Conservation (phyloP, 2,113 vertebrate genomes). For the Cyanoliseus patagonus region DNA sequence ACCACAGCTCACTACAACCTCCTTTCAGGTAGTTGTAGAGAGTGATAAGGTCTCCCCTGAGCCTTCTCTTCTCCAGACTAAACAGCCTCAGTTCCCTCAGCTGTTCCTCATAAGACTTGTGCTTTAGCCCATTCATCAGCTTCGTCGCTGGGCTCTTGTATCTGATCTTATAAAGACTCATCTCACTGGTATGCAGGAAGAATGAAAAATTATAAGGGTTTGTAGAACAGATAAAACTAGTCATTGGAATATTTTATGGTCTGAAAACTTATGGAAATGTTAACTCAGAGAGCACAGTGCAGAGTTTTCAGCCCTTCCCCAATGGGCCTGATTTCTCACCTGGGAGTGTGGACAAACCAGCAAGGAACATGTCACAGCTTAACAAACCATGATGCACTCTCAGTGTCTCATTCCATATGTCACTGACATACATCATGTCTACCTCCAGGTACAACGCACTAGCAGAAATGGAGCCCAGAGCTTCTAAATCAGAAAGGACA, state of each 20-base stretch:
- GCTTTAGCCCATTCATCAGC: not conserved
- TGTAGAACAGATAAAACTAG: not conserved
- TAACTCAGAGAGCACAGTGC: not conserved
- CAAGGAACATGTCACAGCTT: not conserved
- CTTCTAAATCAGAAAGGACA: not conserved
- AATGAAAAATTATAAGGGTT: not conserved
- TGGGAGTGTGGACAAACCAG: not conserved
- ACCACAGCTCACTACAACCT: not conserved
- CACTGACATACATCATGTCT: not conserved
- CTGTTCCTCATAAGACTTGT: not conserved
- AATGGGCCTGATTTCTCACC: not conserved
- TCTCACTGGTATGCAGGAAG: not conserved
- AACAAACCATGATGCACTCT: accelerated
- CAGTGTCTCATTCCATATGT: not conserved
- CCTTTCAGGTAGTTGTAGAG: not conserved
- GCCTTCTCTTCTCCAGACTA: not conserved
- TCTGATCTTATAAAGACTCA: not conserved
- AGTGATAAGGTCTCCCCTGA: not conserved
- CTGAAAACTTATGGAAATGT: not conserved
- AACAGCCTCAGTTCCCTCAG: not conserved
- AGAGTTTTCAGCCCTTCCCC: not conserved
- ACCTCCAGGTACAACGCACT: accelerated
- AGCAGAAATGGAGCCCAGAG: not conserved
- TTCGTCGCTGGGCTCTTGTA: not conserved
- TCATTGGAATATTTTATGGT: not conserved